These are phyloP conservation scores for Amniataba percoides DNA, from an alignment of 2,797 vertebrate species.

Conservation along the genomic window DNA sequence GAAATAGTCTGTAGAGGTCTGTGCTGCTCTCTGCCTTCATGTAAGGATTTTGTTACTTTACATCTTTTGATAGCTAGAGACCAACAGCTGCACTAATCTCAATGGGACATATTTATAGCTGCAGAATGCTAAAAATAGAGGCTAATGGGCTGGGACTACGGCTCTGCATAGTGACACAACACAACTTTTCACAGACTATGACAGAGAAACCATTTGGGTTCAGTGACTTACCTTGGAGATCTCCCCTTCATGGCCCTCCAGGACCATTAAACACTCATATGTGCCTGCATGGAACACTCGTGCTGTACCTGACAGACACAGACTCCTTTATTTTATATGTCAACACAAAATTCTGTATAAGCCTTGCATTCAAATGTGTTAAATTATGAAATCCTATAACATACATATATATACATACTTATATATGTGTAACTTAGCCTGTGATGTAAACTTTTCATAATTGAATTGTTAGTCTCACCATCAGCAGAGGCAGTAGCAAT, in stretches of 20 bases:
- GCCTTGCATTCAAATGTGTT: no score
- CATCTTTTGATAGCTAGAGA: neutral
- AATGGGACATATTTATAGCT: neutral
- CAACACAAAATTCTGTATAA: neutral
- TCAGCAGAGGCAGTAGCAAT: constrained; percentile 93
- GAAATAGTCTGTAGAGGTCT: neutral
- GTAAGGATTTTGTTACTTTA: neutral
- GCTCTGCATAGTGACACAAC: neutral
- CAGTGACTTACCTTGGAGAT: constrained; percentile 90
- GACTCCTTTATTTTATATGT: neutral
- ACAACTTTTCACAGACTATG: neutral
- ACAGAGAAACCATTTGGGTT: neutral
- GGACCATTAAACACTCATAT: constrained; percentile 87
- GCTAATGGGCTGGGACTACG: neutral
- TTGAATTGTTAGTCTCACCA: constrained; percentile 81
- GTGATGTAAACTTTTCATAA: no score
- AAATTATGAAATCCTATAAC: neutral
- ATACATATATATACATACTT: neutral
- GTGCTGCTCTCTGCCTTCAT: neutral
- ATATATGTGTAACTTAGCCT: neutral
- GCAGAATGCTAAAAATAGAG: neutral
- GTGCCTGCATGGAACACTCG: constrained; percentile 89
- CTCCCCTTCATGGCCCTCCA: constrained; percentile 93
- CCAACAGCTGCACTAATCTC: neutral
- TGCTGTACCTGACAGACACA: constrained; percentile 86